A percentile compares a stretch with the other conserved stretches of the same genome.
phyloP scores from a whole-genome alignment of 2,113 vertebrate genomes.

The Excalfactoria chinensis region DNA sequence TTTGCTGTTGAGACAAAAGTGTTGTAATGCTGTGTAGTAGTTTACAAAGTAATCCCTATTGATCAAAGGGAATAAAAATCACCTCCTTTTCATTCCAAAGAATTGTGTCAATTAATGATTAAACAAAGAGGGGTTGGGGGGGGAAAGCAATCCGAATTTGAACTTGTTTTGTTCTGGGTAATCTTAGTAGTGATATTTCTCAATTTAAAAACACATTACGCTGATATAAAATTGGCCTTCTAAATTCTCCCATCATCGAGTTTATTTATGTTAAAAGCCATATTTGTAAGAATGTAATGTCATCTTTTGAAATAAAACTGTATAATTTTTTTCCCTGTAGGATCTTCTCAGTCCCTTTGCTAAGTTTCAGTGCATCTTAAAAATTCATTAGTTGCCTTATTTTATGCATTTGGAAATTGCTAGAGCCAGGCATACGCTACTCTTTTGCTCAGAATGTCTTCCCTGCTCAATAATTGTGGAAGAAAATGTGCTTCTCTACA shows the following conservation, averaged over 20 bases:
- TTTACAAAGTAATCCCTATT: background rate
- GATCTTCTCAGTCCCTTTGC: background rate
- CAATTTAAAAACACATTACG: background rate
- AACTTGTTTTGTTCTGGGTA: background rate
- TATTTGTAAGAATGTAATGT: background rate
- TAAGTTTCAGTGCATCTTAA: conserved; percentile 26
- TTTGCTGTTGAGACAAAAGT: background rate
- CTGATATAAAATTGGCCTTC: conserved; percentile 9
- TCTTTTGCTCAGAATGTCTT: background rate
- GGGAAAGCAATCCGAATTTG: background rate
- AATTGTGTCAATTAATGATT: background rate
- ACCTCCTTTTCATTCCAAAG: background rate
- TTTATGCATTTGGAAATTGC: background rate
- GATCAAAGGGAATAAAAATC: background rate
- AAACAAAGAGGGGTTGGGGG: no score
- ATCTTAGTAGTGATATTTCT: background rate
- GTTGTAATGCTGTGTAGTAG: background rate
- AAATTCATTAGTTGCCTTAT: conserved; percentile 19
- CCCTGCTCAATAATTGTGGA: background rate
- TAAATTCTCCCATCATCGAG: background rate
- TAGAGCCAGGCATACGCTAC: background rate
- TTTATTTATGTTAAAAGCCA: background rate
- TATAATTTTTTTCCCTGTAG: background rate
- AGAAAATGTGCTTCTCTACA: conserved; percentile 37
- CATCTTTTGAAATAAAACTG: background rate